phyloP scores from a whole-genome alignment of 2,113 vertebrate genomes.

The Struthidea cinerea region DNA sequence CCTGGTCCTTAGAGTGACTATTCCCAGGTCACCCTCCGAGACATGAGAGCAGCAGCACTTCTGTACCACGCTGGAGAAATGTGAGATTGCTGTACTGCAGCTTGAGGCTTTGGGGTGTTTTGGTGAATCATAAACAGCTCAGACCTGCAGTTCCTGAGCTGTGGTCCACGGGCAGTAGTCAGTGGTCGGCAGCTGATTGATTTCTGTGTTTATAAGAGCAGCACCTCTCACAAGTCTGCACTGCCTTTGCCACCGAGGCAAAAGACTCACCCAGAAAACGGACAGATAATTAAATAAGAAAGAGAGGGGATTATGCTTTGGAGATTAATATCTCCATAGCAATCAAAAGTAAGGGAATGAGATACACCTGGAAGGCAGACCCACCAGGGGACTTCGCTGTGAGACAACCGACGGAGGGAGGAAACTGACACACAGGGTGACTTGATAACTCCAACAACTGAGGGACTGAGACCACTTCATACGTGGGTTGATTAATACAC shows the following conservation, averaged over 20 bases:
- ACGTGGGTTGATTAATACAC: not conserved
- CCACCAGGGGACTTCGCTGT: not conserved
- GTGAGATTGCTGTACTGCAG: not conserved
- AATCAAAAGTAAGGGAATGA: not conserved
- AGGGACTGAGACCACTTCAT: not conserved
- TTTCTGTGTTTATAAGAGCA: not conserved
- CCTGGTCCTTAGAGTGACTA: not conserved
- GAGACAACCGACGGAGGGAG: not conserved
- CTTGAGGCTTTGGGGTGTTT: not conserved
- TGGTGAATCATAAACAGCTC: not conserved
- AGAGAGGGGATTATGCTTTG: not conserved
- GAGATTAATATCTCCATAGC: not conserved
- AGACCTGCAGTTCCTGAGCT: not conserved
- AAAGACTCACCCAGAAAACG: not conserved
- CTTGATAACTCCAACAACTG: not conserved
- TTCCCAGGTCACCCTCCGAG: not conserved
- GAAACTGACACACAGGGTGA: not conserved
- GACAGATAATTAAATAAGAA: not conserved
- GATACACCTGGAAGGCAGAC: not conserved
- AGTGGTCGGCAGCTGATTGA: not conserved
- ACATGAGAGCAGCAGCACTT: not conserved
- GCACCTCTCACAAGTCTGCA: not conserved
- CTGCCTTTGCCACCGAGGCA: not conserved
- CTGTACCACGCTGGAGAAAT: not conserved
- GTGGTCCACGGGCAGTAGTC: not conserved